phyloP scores from a whole-genome alignment of 2,888 invertebrate species.

The Amiota communis region DNA sequence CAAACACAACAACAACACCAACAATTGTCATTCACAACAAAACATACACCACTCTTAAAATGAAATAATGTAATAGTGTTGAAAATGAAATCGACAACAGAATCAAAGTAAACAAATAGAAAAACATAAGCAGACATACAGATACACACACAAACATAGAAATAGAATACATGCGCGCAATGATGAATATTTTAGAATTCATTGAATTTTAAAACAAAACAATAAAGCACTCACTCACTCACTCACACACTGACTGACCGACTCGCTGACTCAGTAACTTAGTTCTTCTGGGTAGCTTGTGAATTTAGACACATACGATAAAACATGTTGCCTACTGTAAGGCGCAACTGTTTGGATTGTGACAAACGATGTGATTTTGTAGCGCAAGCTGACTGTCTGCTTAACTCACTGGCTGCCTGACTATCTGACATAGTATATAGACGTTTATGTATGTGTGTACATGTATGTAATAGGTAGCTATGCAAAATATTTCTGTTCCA shows the following conservation, averaged over 20 bases:
- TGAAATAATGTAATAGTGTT: neutral
- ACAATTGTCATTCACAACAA: neutral
- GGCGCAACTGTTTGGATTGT: neutral
- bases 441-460: neutral
- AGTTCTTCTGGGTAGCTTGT: neutral
- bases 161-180: slow-evolving; percentile 24
- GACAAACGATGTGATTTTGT: no score
- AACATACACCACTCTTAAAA: neutral
- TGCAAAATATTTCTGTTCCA: neutral
- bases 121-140: neutral
- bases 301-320: neutral
- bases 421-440: no score
- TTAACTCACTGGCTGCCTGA: no score
- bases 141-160: slow-evolving; percentile 7
- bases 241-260: slow-evolving; percentile 46
- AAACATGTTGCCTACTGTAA: slow-evolving; percentile 7
- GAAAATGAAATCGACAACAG: slow-evolving; percentile 5
- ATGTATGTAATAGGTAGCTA: neutral
- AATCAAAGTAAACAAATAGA: neutral
- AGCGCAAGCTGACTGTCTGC: no score
- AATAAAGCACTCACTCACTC: slow-evolving; percentile 65
- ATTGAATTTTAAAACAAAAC: slow-evolving; percentile 70
- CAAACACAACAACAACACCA: neutral
- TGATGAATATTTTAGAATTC: slow-evolving; percentile 63
- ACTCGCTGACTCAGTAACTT: neutral